A percentile compares a stretch with the other conserved stretches of the same genome.
phyloP scores from a whole-genome alignment of 2,797 vertebrate species.

The Coluber constrictor region DNA sequence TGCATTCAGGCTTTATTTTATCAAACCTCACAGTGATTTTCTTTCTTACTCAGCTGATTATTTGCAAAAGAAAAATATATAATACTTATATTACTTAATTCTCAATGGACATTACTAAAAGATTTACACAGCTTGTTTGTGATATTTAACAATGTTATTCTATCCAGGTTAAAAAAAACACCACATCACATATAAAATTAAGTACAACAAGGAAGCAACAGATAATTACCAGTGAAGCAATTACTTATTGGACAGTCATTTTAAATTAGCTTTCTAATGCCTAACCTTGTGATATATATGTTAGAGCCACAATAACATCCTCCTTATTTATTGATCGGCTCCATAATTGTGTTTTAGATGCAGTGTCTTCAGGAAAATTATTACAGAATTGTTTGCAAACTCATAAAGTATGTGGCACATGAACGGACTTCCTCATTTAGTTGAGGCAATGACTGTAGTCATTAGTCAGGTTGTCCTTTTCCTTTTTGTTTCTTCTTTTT shows the following conservation, averaged over 20 bases:
- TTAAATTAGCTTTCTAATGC: constrained; percentile 17
- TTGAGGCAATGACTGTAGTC: neutral
- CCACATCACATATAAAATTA: constrained; percentile 10
- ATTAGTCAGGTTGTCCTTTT: neutral
- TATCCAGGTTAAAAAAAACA: neutral
- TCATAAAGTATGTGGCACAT: neutral
- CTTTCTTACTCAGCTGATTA: neutral
- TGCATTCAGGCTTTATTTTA: constrained; percentile 5
- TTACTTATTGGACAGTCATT: constrained; percentile 12
- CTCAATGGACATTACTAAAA: neutral
- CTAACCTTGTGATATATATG: constrained; percentile 19
- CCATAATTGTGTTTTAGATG: constrained; percentile 17
- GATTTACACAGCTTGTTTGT: neutral
- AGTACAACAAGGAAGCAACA: constrained; percentile 12
- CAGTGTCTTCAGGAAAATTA: neutral
- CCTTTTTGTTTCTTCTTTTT: neutral
- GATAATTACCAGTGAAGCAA: constrained; percentile 19
- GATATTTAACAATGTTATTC: constrained; percentile 1
- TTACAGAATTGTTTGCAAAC: neutral
- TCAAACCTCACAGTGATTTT: neutral
- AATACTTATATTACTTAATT: constrained; percentile 1
- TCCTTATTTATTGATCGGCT: constrained; percentile 18
- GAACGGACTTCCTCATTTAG: neutral
- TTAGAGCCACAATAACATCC: neutral
- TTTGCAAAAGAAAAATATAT: neutral